phyloP scores from a whole-genome alignment of 2,888 invertebrate species.

The Diarsia brunnea region DNA sequence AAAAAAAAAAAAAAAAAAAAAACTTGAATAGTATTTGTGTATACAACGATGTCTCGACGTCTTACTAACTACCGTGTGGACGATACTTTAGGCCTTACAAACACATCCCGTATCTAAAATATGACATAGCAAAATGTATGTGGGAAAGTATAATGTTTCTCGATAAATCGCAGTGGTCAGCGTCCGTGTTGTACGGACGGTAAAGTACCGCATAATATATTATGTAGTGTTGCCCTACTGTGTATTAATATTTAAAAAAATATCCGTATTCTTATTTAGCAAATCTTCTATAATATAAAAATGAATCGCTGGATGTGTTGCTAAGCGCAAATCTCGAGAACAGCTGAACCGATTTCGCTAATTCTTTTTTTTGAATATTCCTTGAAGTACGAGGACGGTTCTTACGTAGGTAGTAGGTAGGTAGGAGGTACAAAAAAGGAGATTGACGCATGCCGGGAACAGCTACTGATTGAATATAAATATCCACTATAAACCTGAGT shows the following conservation, averaged over 20 bases:
- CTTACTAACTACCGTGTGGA: constrained; percentile 10
- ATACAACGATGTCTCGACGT: background rate
- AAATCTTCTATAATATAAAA: background rate
- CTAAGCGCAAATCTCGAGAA: too few species aligned
- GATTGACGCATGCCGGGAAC: too few species aligned
- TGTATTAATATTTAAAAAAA: background rate
- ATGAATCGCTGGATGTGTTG: too few species aligned
- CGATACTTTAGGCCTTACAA: background rate
- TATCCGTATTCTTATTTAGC: background rate
- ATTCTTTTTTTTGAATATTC: too few species aligned
- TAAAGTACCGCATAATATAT: background rate
- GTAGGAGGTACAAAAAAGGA: too few species aligned
- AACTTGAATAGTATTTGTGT: background rate
- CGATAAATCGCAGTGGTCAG: constrained; percentile 10
- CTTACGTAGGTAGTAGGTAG: too few species aligned
- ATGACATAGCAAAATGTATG: constrained; percentile 15
- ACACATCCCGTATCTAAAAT: background rate
- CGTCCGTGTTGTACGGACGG: background rate
- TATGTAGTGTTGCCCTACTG: constrained; percentile 14
- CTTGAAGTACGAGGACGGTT: too few species aligned
- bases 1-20: too few species aligned
- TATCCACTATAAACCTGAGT: background rate
- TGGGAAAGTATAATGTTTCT: constrained; percentile 17
- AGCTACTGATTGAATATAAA: background rate
- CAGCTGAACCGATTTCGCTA: too few species aligned